Base-by-base conservation (phyloP, 2,888 invertebrate species). In the Neria commutata region DNA sequence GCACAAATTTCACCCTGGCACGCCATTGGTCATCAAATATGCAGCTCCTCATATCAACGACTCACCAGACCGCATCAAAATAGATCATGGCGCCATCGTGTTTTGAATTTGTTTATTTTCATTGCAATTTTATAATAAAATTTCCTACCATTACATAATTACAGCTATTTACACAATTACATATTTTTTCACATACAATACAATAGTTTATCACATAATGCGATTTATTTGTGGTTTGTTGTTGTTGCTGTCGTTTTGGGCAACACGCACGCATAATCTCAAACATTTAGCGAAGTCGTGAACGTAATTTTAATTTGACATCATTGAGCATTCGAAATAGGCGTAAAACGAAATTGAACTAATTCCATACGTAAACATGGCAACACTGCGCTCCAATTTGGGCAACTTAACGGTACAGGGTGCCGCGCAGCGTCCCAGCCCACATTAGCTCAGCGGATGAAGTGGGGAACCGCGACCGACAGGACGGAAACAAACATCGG, bases 331-430 rank as follows among this genome's bases (percentile, higher is more conserved):
- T 42, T 42, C 42, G 14, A 37, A 14, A 4, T 53, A 54, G 16
- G 17, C 49, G n/a, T n/a, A 17, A 33, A 42, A 10, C 53, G 40
- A 66, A 72, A 66, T 71, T 67, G 62, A 68, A 68, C 67, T 68
- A 71, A 74, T 74, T 75, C 69, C 70, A 67, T 67, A 69, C 63
- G 66, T 66, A 70, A 68, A 61, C 50, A 63, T 21, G 42, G 21
- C 42, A 42, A 21, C 42, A 29, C 11, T 6, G 6, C 6, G 29
- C 6, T 6, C 11, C 29, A 29, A 11, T 29, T 6, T 29, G 29
- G 29, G 29, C n/a, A n/a, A n/a, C n/a, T n/a, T n/a, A n/a, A 42
- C 19, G 17, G 21, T 42, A 42, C 42, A 42, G 42, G 42, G 42
- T 42, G 42, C 42, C 21, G 21, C 5, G 21, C 42, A 42, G 37